Conservation (phyloP, 2,888 invertebrate genomes). For the Macrosiphum euphorbiae region DNA sequence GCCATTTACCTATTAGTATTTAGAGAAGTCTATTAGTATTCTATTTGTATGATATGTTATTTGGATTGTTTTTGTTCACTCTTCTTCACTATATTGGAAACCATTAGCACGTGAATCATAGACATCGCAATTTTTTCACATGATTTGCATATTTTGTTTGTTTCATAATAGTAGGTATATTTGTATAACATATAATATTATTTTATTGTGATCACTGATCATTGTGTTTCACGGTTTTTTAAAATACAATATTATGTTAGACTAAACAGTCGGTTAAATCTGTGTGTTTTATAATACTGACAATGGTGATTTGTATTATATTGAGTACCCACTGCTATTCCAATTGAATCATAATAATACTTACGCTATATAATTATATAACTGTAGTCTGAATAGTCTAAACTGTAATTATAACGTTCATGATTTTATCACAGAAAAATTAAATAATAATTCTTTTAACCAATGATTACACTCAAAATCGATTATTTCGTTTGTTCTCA, state of each 20-base stretch:
- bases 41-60: neutral
- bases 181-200: neutral
- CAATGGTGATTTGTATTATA: neutral
- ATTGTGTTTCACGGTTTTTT: neutral
- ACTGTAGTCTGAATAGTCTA: too few species aligned
- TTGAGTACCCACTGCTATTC: too few species aligned
- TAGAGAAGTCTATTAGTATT: neutral
- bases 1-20: neutral
- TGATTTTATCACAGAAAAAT: neutral
- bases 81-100: neutral
- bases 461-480: neutral
- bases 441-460: neutral
- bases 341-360: too few species aligned
- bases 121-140: neutral
- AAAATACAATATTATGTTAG: neutral
- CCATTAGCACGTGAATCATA: neutral
- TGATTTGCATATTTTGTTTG: neutral
- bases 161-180: neutral
- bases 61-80: neutral
- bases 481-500: neutral
- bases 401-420: neutral
- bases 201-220: neutral
- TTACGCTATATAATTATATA: too few species aligned
- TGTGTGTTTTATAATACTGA: neutral
- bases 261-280: neutral